Base-by-base conservation (phyloP, 2,888 invertebrate species). In the Periphyllus acericola region DNA sequence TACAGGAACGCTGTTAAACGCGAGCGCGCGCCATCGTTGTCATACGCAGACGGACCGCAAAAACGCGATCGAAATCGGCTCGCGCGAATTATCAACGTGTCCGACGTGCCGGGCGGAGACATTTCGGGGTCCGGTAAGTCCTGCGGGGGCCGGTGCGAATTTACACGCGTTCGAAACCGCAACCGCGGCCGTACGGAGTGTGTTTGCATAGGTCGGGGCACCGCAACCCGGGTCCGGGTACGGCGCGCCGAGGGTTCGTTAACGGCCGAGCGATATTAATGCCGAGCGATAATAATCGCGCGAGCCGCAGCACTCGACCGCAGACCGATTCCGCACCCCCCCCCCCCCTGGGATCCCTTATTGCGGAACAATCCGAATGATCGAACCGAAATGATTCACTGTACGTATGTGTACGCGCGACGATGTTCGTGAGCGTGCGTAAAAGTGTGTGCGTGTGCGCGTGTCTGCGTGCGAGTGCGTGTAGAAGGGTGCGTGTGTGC, bases 41-140 rank as follows among this genome's bases (percentile, higher is more conserved):
- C 86, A 80, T 80, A 72, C 79, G 79, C 86, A 86, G 79, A 86
- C 80, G 32, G 60, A 74, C 87, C 87, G 81, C 87, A 66, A 87
- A 87, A 87, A 74, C 80, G 52, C n/a, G 8, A 55, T 40, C 74
- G 78, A 79, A 71, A 25, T 25, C 21, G 75, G 6, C 60, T 46
- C 68, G 34, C 14, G 46, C 66, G 29, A 66, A 78, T 78, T 71
- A 52, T 76, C 29, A 52, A 34, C 86, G 79, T 72, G 71, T 79
- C 66, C 8, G 78, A 36, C 76, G 11, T 60, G 83, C 83, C 74
- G 8, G 68, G 68, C 29, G 68, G 68, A 2, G 68, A n/a, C 8
- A 32, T 6, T 1, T 1, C 14, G 14, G 17, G 0, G 71, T 71
- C 3, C 32, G 34, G n/a, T 34, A 34, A n/a, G 34, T n/a, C 17